Base-by-base conservation (phyloP, 1,140 invertebrate genomes). In the Drosophila rufa region DNA sequence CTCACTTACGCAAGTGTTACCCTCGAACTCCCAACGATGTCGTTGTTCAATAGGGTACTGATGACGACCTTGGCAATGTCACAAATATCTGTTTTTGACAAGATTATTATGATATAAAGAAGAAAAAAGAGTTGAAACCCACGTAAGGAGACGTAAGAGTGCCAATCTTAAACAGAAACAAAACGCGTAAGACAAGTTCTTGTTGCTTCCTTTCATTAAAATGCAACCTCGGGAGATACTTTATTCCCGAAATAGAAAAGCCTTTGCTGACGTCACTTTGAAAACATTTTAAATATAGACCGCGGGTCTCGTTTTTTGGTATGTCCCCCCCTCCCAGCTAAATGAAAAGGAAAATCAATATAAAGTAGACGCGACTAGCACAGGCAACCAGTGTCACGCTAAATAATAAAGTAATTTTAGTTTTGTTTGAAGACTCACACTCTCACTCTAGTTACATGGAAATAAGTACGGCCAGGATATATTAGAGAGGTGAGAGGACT, bases 391-490 rank as follows among this genome's bases (percentile, higher is more conserved):
- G 43, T 58, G 51, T 73, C 46, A 66, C 67, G 76, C 66, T 76
- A 86, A 74, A 77, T 82, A 89, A 67, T 75, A 59, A 83, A 77
- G 80, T 83, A 73, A 87, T 83, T 80, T 73, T n/a, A 36, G 38
- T 57, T 45, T 17, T 56, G 40, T 48, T 36, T 64, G 58, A 7
- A 8, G 19, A 1, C 14, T 55, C 14, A 14, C 51, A 4, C 14
- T 27, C 38, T 19, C 22, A 25, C 22, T 11, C 17, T 45, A 42
- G 59, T 56, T 38, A 47, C 57, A 68, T 78, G 60, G 61, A 57
- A 71, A 76, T 68, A 68, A 68, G 27, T 65, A 51, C 45, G 55
- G 50, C n/a, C 12, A 51, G 27, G 36, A 38, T 38, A 47, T 40
- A 14, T 67, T 57, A 51, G 42, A 45, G 33, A 33, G 25, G 38